A percentile compares a stretch with the other conserved stretches of the same genome.
Evolutionary conservation across 2,888 invertebrate genomes (phyloP).

Genomic region (Rosalia funebris): DNA sequence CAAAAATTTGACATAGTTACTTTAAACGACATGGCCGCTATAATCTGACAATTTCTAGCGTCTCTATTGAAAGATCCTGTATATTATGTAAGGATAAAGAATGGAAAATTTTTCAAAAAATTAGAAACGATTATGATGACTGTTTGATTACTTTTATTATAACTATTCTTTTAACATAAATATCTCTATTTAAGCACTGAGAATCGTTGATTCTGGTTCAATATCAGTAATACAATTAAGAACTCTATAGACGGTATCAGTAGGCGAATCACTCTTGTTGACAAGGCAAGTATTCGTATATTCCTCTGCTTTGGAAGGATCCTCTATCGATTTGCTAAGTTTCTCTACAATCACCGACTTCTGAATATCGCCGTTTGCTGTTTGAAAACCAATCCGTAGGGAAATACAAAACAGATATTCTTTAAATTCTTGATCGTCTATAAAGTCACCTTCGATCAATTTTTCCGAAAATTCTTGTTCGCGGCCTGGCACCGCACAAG

Average conservation of each 20-base stretch:
- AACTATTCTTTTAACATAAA: background rate
- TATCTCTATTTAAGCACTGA: background rate
- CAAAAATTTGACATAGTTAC: too few species aligned
- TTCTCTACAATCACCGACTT: slow-evolving; percentile 39
- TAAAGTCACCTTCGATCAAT: slow-evolving; percentile 37
- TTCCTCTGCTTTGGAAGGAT: slow-evolving; percentile 9
- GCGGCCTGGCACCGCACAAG: slow-evolving; percentile 28
- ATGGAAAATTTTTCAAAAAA: too few species aligned
- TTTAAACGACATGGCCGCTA: too few species aligned
- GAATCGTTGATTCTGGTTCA: background rate
- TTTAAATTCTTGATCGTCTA: slow-evolving; percentile 45
- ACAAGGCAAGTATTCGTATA: background rate
- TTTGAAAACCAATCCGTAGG: slow-evolving; percentile 47
- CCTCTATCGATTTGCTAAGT: slow-evolving; percentile 26
- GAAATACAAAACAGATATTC: slow-evolving; percentile 43
- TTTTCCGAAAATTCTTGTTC: slow-evolving; percentile 13
- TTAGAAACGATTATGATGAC: too few species aligned
- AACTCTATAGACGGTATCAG: slow-evolving; percentile 10
- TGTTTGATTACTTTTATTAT: background rate
- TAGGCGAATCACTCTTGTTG: background rate
- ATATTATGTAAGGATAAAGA: too few species aligned
- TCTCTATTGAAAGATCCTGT: too few species aligned
- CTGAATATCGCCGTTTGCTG: slow-evolving; percentile 44
- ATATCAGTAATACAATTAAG: slow-evolving; percentile 3
- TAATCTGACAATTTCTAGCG: too few species aligned